Evolutionary conservation across 2,888 invertebrate species (phyloP).

Genomic region (Teinopalpus imperialis): DNA sequence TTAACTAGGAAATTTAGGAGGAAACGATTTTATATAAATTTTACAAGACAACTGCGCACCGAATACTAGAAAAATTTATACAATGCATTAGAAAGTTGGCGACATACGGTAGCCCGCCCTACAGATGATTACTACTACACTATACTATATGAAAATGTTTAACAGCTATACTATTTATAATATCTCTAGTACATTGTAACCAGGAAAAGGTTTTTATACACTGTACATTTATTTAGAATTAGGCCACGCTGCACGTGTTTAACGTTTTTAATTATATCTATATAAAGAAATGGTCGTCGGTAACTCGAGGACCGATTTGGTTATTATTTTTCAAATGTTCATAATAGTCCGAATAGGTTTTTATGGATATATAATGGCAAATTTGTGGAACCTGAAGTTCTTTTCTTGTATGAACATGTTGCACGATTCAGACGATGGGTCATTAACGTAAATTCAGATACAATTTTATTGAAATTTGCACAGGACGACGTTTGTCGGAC

Average conservation of each 20-base stretch:
- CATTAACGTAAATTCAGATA: too few species aligned
- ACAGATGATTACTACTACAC: conserved; percentile 13
- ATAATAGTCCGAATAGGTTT: too few species aligned
- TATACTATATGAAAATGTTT: conserved; percentile 5
- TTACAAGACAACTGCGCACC: background rate
- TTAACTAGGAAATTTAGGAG: background rate
- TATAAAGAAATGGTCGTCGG: too few species aligned
- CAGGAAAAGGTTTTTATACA: conserved; percentile 53
- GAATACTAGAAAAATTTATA: background rate
- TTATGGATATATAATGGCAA: too few species aligned
- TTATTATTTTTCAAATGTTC: too few species aligned
- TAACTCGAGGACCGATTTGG: too few species aligned
- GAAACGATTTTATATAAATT: background rate
- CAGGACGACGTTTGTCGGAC: too few species aligned
- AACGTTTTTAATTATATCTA: conserved; percentile 14
- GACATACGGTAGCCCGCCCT: conserved; percentile 4
- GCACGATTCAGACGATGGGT: too few species aligned
- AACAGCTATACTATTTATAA: conserved; percentile 18
- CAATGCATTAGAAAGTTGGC: conserved; percentile 1
- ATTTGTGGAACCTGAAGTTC: too few species aligned
- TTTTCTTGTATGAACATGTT: too few species aligned
- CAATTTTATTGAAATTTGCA: too few species aligned
- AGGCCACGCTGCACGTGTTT: conserved; percentile 58
- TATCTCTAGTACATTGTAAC: conserved; percentile 32
- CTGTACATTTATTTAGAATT: conserved; percentile 76